Base-by-base conservation (phyloP, 2,888 invertebrate species). In the Zonitis immaculata region DNA sequence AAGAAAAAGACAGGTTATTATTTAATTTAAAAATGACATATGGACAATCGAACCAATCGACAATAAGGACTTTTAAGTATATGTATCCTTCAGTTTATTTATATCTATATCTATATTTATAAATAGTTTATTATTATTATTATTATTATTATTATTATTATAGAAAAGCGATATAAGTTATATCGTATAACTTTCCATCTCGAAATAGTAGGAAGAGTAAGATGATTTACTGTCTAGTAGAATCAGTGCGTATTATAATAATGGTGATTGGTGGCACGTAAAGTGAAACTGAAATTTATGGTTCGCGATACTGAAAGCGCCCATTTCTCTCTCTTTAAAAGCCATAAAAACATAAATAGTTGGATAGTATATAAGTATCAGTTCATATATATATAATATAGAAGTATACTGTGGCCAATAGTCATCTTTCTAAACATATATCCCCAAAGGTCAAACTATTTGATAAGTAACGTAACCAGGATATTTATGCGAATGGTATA, bases 281-380 rank as follows among this genome's bases (percentile, higher is more conserved):
- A 57, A 56, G 58, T 58, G 56, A 61, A 61, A 61, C 58, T 58
- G 59, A 61, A 59, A 59, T 61, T 61, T 61, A 59, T 59, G 58
- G 14, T 57, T 44, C 46, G 54, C 57, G 52, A 56, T 59, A 57
- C 51, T 55, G 49, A 47, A 53, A 58, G 57, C 56, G 53, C 44
- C 57, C 44, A 55, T 54, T 57, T 47, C 52, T 45, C 45, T 18
- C 18, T 6, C n/a, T 12, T 32, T 12, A 12, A 12, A 14, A 32
- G 14, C 7, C n/a, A n/a, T n/a, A n/a, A n/a, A n/a, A n/a, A n/a
- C n/a, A n/a, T n/a, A n/a, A n/a, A n/a, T n/a, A n/a, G n/a, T n/a
- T n/a, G n/a, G n/a, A n/a, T n/a, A n/a, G n/a, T n/a, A n/a, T n/a
- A n/a, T n/a, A n/a, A n/a, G n/a, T n/a, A n/a, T n/a, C n/a, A n/a